Evolutionary conservation across 1,140 invertebrate species (phyloP), one percentile per base, ranked within the genome.

Genomic region (Drosophila pachea): DNA sequence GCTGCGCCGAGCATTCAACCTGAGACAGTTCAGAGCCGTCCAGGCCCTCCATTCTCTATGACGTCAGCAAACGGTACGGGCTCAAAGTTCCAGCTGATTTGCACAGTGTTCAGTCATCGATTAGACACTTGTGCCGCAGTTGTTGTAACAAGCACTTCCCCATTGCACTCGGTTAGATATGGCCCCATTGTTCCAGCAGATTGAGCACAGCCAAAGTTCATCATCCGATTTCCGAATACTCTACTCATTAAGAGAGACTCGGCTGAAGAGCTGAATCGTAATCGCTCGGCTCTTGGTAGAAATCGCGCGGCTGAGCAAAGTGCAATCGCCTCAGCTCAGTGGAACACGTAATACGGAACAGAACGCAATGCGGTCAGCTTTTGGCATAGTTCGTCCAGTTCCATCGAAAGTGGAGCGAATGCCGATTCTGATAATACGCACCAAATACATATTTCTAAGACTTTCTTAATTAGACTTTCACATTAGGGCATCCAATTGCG

Each of bases 321-420:
- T 59, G 9, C 61, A 67, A 45, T n/a, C 33, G 45, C 8, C 9
- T 12, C 9, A 9, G 33, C 16, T 35, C 6, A 29, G 7, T 52
- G 9, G n/a, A 55, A 33, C 29, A 45, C 32, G n/a, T 31, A 60
- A 52, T 31, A 9, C 42, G 65, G 22, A 60, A 55, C 42, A 29
- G 32, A 4, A 22, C 22, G 22, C 22, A 22, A 22, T 22, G 22
- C 22, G 22, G 5, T 33, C 66, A 66, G 62, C 66, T 33, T 48
- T 70, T 70, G 68, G 68, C 68, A 70, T 59, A 66, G 48, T 70
- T 70, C 22, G n/a, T 3, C 47, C 14, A 36, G 55, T 55, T 68
- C 22, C 3, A 68, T 68, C 66, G 53, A 54, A 66, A 66, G 8
- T 59, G 48, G 53, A 70, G 47, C 54, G 42, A 56, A 43, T 52